Conservation (phyloP, 2,888 invertebrate species). For the Sesia bembeciformis region DNA sequence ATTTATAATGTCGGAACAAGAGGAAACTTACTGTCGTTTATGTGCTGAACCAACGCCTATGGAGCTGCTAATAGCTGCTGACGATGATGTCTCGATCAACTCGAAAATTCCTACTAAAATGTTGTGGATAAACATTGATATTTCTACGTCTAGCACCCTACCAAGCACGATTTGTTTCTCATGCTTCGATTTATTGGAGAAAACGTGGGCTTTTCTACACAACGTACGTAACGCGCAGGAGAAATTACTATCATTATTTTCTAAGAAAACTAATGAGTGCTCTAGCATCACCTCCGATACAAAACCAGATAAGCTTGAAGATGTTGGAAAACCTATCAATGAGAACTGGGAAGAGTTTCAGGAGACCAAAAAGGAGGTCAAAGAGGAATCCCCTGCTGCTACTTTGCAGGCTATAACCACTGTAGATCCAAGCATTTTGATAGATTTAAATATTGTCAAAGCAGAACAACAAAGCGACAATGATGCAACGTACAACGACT, state of each 20-base stretch:
- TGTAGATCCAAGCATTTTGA: conserved; percentile 23
- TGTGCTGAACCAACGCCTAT: conserved; percentile 56
- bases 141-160: conserved; percentile 29
- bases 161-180: conserved; percentile 59
- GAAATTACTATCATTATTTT: conserved; percentile 36
- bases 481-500: conserved; percentile 13
- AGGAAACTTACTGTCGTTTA: conserved; percentile 49
- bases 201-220: conserved; percentile 55
- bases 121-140: conserved; percentile 59
- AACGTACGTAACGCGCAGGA: conserved; percentile 47
- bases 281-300: conserved; percentile 5
- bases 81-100: conserved; percentile 45
- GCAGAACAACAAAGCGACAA: conserved; percentile 29
- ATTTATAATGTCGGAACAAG: conserved; percentile 33
- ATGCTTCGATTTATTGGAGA: conserved; percentile 57
- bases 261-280: conserved; percentile 16
- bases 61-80: conserved; percentile 40
- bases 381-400: conserved; percentile 27
- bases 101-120: conserved; percentile 52
- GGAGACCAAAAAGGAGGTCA: conserved; percentile 36
- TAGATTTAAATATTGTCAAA: conserved; percentile 30
- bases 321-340: conserved; percentile 42
- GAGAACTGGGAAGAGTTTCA: conserved; percentile 49
- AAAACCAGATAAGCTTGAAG: conserved; percentile 10
- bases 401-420: conserved; percentile 19